Base-by-base conservation (phyloP, 2,797 vertebrate genomes). In the Gallinago solitaria region DNA sequence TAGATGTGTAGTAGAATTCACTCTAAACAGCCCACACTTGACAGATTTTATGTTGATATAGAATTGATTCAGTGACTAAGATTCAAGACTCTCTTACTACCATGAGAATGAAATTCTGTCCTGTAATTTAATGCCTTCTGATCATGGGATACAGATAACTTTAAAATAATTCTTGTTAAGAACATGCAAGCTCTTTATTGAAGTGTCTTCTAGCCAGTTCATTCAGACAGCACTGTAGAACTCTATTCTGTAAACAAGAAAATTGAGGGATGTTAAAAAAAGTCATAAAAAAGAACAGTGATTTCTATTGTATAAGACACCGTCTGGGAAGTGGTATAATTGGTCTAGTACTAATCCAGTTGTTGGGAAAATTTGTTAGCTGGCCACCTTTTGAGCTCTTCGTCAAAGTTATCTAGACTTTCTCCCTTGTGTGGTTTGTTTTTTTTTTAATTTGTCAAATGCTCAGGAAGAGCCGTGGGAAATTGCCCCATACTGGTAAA, bases 21-120 rank as follows among this genome's bases (percentile, higher is more conserved):
- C 68, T 95, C 63, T 94, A 51, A 96, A 47, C 89, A 96, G 64
- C 96, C 92, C 82, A 95, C 92, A 32, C 79, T 95, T 94, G 50
- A 47, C 84, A 91, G 87, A 81, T 95, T 91, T 89, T 87, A n/a
- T 96, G 71, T 93, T 95, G 88, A 45, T 83, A 76, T 23, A 92
- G 78, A 93, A 73, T 68, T 71, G 69, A 77, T 84, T 92, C 76
- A 64, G 39, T 87, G 51, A 65, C 85, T 79, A 54, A 90, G 88
- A 75, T 87, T 95, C 51, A 67, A 43, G 27, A 18, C 67, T 89
- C 47, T 79, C 91, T 80, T 79, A 65, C 32, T 82, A 63, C 23
- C 24, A 3, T 35, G 39, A 63, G 33, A 74, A 53, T 89, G 19
- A 88, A 95, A 85, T 75, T 83, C 63, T 81, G 48, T 59, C 89